Percentiles rank a stretch among this genome's conserved stretches.
These are phyloP conservation scores for Cryptocephalus moraei DNA, from an alignment of 2,888 invertebrate genomes.

Conservation along the genomic window DNA sequence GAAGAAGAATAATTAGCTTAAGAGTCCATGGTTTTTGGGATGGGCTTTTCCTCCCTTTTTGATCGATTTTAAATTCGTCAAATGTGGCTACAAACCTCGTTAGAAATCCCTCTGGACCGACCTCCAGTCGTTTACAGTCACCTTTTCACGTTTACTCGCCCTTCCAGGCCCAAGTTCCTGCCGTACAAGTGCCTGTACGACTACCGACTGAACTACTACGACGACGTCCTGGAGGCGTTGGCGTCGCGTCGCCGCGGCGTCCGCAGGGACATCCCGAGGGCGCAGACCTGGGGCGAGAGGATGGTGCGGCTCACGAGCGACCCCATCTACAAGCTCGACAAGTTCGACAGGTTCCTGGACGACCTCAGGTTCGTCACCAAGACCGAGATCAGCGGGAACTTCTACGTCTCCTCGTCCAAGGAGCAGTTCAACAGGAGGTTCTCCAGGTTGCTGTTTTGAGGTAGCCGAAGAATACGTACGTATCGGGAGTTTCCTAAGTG, in stretches of 20 bases:
- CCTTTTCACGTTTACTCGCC: too few species aligned
- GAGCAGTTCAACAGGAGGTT: conserved; percentile 63
- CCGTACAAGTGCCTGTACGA: conserved; percentile 71
- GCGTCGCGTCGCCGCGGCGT: conserved; percentile 58
- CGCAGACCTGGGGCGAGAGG: conserved; percentile 75
- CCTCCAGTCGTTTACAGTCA: too few species aligned
- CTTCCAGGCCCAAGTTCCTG: conserved; percentile 56
- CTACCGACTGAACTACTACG: conserved; percentile 71
- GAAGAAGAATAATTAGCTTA: too few species aligned
- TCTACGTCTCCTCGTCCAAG: conserved; percentile 57
- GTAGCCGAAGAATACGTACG: neutral
- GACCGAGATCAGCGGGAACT: conserved; percentile 52
- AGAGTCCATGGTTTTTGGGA: too few species aligned
- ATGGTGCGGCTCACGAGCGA: conserved; percentile 52
- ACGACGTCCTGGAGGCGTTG: conserved; percentile 67
- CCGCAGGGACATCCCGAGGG: conserved; percentile 53
- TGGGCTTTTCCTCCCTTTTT: too few species aligned
- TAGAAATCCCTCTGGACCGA: too few species aligned
- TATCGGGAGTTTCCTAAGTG: too few species aligned
- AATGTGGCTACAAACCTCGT: too few species aligned
- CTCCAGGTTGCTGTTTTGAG: conserved; percentile 14
- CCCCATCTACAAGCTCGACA: conserved; percentile 28
- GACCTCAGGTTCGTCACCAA: conserved; percentile 42
- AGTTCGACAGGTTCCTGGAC: conserved; percentile 20
- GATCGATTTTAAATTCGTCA: too few species aligned